Conservation (phyloP, 2,113 vertebrate genomes). For the Eretmochelys imbricata region DNA sequence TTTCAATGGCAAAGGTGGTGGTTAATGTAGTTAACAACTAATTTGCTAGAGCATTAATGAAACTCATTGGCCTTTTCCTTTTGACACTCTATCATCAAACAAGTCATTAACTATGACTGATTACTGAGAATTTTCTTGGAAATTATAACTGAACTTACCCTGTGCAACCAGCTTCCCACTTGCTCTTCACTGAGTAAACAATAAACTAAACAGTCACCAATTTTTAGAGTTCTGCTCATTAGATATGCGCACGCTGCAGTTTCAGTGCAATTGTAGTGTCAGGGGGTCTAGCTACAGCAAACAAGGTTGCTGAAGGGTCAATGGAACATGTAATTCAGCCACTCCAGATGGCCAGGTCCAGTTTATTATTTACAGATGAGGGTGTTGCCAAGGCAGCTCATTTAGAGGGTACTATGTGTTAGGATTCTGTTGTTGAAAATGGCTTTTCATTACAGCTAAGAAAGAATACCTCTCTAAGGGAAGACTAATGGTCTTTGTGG, state of each 20-base stretch:
- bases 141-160: slow-evolving; percentile 6
- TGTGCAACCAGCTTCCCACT: neutral
- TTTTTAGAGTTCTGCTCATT: neutral
- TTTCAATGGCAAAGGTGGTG: slow-evolving; percentile 29
- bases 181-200: slow-evolving; percentile 17
- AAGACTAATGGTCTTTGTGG: neutral
- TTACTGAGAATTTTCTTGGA: slow-evolving; percentile 33
- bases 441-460: neutral
- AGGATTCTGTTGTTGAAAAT: neutral
- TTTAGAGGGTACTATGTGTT: neutral
- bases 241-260: neutral
- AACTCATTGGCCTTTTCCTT: slow-evolving; percentile 25
- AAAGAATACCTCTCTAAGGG: neutral
- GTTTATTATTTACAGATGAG: neutral
- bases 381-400: neutral
- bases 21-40: neutral
- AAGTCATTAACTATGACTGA: slow-evolving; percentile 35
- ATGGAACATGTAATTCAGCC: neutral
- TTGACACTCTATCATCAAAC: slow-evolving; percentile 33
- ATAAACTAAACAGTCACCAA: neutral
- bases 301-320: neutral
- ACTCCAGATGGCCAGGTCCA: neutral
- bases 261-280: neutral
- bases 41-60: neutral
- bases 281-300: neutral